A percentile compares a stretch with the other conserved stretches of the same genome.
Evolutionary conservation across 2,797 vertebrate genomes (phyloP).

Genomic region (Acanthis flammea): DNA sequence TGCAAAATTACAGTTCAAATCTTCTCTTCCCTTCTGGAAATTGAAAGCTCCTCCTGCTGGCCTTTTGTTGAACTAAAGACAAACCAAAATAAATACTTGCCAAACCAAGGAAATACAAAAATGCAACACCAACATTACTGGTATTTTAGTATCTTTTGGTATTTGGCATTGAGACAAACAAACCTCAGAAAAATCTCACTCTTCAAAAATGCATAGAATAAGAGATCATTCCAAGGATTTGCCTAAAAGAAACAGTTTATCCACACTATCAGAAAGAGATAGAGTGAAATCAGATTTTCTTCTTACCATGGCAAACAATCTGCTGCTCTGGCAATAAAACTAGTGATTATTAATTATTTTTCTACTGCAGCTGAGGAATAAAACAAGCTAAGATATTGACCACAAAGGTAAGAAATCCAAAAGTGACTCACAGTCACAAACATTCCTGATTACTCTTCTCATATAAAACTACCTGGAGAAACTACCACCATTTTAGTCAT

Average conservation of each 20-base stretch:
- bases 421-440: not conserved
- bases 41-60: constrained; percentile 44
- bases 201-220: not conserved
- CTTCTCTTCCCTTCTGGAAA: not conserved
- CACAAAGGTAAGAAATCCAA: not conserved
- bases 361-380: not conserved
- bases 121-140: not conserved
- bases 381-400: not conserved
- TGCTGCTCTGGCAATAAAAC: not conserved
- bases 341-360: not conserved
- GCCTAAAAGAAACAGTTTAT: not conserved
- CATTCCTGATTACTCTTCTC: not conserved
- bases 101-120: not conserved
- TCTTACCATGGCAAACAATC: not conserved
- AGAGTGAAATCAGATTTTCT: not conserved
- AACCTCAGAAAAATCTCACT: not conserved
- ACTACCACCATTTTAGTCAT: not conserved
- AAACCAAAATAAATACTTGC: not conserved
- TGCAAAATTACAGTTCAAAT: not conserved
- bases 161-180: not conserved
- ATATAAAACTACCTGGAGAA: not conserved
- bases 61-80: not conserved
- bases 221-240: not conserved
- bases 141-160: not conserved
- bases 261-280: not conserved